These are phyloP conservation scores for Crossocerus cetratus DNA, from an alignment of 2,888 invertebrate genomes.

Conservation along the genomic window DNA sequence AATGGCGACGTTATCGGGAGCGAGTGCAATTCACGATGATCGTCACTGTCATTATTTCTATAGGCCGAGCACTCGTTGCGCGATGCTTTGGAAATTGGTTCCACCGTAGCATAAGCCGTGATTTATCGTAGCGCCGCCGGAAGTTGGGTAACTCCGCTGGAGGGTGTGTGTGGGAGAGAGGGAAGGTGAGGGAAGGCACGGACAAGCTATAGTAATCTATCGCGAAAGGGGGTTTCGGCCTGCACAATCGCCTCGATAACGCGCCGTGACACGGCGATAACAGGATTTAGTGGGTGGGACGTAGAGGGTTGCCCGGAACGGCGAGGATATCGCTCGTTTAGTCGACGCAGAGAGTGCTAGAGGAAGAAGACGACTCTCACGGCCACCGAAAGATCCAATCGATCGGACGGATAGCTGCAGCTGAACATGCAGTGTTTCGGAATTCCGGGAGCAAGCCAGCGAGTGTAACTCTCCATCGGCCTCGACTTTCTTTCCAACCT, in stretches of 20 bases:
- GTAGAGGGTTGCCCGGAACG: conserved; percentile 25
- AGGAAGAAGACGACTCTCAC: conserved; percentile 22
- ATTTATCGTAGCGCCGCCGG: conserved; percentile 52
- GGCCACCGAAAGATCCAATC: conserved; percentile 56
- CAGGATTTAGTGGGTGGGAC: conserved; percentile 59
- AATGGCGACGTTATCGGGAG: conserved; percentile 12
- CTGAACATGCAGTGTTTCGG: conserved; percentile 41
- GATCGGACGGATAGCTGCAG: conserved; percentile 38
- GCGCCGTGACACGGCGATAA: conserved; percentile 63
- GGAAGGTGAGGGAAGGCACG: conserved; percentile 33
- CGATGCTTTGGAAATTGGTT: conserved; percentile 57
- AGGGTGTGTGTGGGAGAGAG: too few species aligned
- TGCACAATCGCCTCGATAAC: conserved; percentile 63
- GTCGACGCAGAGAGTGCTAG: background rate
- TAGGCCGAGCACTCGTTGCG: conserved; percentile 30
- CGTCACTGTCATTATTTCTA: conserved; percentile 48
- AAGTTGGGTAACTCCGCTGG: conserved; percentile 48
- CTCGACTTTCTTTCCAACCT: too few species aligned
- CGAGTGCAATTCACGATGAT: conserved; percentile 27
- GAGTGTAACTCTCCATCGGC: too few species aligned
- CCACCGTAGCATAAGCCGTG: conserved; percentile 52
- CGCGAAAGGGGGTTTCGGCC: conserved; percentile 62
- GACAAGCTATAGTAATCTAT: conserved; percentile 61
- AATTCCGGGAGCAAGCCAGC: conserved; percentile 16
- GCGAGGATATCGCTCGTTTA: conserved; percentile 27